phyloP scores from a whole-genome alignment of 2,888 invertebrate genomes.

The Ornithoptera priamus region DNA sequence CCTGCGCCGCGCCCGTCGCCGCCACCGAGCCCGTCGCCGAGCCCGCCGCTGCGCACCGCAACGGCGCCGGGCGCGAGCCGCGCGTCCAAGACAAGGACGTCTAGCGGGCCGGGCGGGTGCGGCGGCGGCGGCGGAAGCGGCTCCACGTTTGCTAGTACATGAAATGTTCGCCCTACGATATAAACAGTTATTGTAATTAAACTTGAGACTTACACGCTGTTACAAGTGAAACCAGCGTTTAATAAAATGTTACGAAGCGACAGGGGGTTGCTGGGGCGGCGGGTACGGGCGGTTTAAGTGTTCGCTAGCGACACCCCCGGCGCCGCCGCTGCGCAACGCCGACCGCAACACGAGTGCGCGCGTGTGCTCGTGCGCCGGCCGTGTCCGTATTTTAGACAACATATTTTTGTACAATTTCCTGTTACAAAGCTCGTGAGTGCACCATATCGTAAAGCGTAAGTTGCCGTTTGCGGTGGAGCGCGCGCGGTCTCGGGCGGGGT shows the following conservation, averaged over 20 bases:
- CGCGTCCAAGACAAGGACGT: not conserved
- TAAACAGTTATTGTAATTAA: too few relatives aligned
- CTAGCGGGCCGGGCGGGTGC: not conserved
- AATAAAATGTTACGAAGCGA: too few relatives aligned
- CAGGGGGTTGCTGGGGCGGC: too few relatives aligned
- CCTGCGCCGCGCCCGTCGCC: constrained; percentile 57
- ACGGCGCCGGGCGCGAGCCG: constrained; percentile 18
- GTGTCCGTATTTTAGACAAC: constrained; percentile 15
- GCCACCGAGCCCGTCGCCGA: constrained; percentile 2
- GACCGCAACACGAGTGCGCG: not conserved
- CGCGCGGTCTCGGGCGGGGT: not conserved
- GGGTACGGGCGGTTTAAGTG: not conserved
- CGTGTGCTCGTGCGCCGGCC: not conserved
- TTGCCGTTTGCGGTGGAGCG: not conserved
- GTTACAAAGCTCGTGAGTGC: constrained; percentile 8
- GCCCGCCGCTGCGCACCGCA: constrained; percentile 18
- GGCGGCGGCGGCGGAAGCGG: too few relatives aligned
- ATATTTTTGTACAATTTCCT: constrained; percentile 10
- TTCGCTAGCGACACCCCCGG: not conserved
- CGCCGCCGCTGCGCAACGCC: not conserved
- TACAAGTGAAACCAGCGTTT: too few relatives aligned
- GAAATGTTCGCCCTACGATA: too few relatives aligned
- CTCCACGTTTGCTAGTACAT: too few relatives aligned
- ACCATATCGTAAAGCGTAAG: not conserved
- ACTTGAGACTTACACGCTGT: too few relatives aligned